A percentile compares a stretch with the other conserved stretches of the same genome.
Evolutionary conservation across 2,888 invertebrate genomes (phyloP).

Genomic region (Leptopterna dolabrata): DNA sequence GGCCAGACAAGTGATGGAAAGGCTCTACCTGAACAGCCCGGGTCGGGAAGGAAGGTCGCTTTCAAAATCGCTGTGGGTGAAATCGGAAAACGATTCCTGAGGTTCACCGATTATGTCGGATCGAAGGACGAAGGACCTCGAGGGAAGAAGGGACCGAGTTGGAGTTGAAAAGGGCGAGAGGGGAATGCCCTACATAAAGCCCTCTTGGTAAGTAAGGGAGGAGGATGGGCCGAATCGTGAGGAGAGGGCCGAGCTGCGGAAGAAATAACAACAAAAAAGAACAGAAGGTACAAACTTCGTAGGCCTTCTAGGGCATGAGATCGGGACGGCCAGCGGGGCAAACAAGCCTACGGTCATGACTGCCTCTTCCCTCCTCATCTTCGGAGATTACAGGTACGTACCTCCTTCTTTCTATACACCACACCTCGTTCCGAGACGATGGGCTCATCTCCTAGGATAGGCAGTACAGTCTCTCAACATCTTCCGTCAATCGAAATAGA

Average conservation of each 20-base stretch:
- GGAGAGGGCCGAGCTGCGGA: neutral
- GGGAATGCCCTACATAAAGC: constrained; percentile 1
- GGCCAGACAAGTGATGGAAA: neutral
- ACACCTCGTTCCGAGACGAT: neutral
- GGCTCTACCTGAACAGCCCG: neutral
- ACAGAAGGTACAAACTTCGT: neutral
- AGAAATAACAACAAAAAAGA: neutral
- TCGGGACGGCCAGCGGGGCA: neutral
- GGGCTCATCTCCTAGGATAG: too few relatives aligned
- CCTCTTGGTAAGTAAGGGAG: neutral
- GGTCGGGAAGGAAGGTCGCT: neutral
- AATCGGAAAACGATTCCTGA: neutral
- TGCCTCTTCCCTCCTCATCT: neutral
- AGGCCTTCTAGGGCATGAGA: neutral
- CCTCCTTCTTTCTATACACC: neutral
- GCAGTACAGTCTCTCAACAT: too few relatives aligned
- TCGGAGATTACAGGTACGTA: neutral
- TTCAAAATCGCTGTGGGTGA: neutral
- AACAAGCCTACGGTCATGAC: neutral
- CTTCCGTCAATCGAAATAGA: too few relatives aligned
- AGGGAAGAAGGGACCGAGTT: neutral
- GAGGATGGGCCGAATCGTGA: neutral
- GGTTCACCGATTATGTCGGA: neutral
- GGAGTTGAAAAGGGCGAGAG: neutral
- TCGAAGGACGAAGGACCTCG: neutral